A percentile compares a stretch with the other conserved stretches of the same genome.
phyloP scores from a whole-genome alignment of 1,140 invertebrate genomes.

The Drosophila ficusphila region DNA sequence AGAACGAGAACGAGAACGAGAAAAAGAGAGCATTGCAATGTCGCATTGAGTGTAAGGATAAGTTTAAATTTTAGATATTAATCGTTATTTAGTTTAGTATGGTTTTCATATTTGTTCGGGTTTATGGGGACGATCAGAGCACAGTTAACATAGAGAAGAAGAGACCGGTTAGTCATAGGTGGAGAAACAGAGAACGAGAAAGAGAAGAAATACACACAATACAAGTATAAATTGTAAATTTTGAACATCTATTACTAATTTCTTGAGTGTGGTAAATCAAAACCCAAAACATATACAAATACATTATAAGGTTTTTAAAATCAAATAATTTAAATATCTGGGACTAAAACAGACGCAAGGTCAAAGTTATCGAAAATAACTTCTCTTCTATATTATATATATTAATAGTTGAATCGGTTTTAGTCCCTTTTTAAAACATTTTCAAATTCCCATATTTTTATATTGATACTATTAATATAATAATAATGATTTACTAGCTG shows the following conservation, averaged over 20 bases:
- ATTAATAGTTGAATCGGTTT: neutral
- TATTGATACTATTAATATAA: too few relatives aligned
- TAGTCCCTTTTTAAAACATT: neutral
- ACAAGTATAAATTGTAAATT: conserved; percentile 77
- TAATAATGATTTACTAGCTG: too few relatives aligned
- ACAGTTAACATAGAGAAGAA: conserved; percentile 59
- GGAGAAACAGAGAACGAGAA: conserved; percentile 56
- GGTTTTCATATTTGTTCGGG: conserved; percentile 6
- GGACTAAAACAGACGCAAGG: neutral
- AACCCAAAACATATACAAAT: neutral
- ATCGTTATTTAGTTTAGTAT: conserved; percentile 11
- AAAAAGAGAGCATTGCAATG: conserved; percentile 59
- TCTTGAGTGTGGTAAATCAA: conserved; percentile 1
- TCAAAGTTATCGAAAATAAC: too few relatives aligned
- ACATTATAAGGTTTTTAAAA: neutral
- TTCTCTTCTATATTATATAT: too few relatives aligned
- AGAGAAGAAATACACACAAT: conserved; percentile 75
- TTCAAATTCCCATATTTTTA: too few relatives aligned
- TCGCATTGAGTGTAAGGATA: conserved; percentile 55
- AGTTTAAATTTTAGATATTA: conserved; percentile 36
- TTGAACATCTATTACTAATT: conserved; percentile 54
- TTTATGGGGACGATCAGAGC: conserved; percentile 51
- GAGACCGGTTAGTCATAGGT: conserved; percentile 54
- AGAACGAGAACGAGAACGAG: conserved; percentile 45
- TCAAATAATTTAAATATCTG: neutral